Percentiles rank a stretch among this genome's conserved stretches.
These are phyloP conservation scores for Camelus dromedarius DNA, from an alignment of 2,113 vertebrate species.

Conservation along the genomic window DNA sequence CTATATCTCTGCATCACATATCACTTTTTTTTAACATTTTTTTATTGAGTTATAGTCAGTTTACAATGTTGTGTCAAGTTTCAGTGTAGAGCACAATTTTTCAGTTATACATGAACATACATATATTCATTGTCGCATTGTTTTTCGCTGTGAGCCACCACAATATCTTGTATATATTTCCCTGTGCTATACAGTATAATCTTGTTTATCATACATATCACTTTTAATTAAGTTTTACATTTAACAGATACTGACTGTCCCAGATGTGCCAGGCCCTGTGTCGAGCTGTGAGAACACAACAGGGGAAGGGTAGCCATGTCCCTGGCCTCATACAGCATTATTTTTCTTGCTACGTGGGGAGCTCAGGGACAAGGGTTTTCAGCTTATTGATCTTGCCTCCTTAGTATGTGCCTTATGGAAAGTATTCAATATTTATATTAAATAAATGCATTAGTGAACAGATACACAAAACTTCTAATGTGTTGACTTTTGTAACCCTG, in stretches of 20 bases:
- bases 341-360: neutral
- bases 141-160: too few species aligned
- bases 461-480: neutral
- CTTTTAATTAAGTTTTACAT: conserved; percentile 14
- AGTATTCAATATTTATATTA: neutral
- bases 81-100: too few species aligned
- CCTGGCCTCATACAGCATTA: neutral
- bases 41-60: too few species aligned
- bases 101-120: too few species aligned
- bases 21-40: neutral
- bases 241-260: neutral
- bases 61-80: too few species aligned
- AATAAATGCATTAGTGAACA: neutral
- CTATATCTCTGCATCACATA: neutral
- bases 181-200: too few species aligned
- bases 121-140: too few species aligned
- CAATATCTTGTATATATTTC: too few species aligned
- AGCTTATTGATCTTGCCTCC: neutral
- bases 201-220: neutral
- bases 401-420: neutral
- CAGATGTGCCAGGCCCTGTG: neutral
- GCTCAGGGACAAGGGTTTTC: neutral
- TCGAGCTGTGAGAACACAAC: neutral
- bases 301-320: neutral
- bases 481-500: neutral